phyloP scores from a whole-genome alignment of 2,113 vertebrate genomes.

The Leucoraja erinaceus region DNA sequence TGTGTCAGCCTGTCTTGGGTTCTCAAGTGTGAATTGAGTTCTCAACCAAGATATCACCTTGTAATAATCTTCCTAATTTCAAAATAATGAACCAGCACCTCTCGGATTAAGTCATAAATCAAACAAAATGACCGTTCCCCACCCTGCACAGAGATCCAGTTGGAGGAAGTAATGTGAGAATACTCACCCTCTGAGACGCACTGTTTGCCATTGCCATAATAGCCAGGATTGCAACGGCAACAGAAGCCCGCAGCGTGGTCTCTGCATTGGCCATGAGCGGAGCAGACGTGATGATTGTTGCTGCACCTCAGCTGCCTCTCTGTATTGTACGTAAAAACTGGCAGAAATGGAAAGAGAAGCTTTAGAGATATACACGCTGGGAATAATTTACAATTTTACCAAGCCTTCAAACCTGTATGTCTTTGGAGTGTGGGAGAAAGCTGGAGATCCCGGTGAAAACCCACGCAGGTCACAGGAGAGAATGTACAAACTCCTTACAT shows the following conservation, averaged over 20 bases:
- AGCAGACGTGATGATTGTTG: constrained; percentile 76
- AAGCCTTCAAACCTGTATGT: no score
- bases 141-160: no score
- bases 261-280: constrained; percentile 73
- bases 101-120: not conserved
- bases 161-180: no score
- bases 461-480: no score
- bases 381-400: no score
- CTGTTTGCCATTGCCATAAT: constrained; percentile 83
- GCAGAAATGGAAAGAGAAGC: constrained; percentile 31
- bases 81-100: not conserved
- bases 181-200: constrained; percentile 81
- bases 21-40: not conserved
- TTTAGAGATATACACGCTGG: no score
- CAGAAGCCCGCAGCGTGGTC: constrained; percentile 81
- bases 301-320: constrained; percentile 67
- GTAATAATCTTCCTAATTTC: not conserved
- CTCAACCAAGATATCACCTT: not conserved
- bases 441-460: no score
- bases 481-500: no score
- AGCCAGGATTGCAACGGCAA: constrained; percentile 79
- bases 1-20: not conserved
- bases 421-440: no score
- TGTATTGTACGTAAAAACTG: constrained; percentile 83
- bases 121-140: not conserved